Percentiles rank a stretch among this genome's conserved stretches.
Evolutionary conservation across 2,113 vertebrate species (phyloP).

Genomic region (Platanista minor): DNA sequence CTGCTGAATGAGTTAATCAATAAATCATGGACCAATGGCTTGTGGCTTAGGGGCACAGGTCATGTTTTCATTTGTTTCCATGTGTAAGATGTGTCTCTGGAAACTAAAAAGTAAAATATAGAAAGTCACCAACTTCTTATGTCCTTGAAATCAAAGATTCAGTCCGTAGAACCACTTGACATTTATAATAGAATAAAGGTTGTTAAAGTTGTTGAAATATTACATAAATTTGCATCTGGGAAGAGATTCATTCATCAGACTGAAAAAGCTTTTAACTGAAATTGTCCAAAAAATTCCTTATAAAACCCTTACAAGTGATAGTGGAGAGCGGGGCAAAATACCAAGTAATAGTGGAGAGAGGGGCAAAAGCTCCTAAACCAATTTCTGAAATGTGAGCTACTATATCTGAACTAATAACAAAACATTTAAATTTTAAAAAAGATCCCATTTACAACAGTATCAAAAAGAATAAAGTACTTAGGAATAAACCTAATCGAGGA

Average conservation of each 20-base stretch:
- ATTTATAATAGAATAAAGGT: neutral
- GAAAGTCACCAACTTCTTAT: neutral
- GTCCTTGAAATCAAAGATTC: neutral
- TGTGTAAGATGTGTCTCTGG: neutral
- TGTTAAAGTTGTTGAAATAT: neutral
- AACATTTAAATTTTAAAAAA: neutral
- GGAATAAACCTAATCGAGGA: neutral
- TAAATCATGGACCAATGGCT: neutral
- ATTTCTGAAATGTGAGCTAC: neutral
- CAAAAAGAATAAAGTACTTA: neutral
- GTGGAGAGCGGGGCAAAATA: neutral
- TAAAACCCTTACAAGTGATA: neutral
- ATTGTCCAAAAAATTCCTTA: neutral
- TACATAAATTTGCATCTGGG: neutral
- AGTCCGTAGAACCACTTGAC: neutral
- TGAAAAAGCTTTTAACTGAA: neutral
- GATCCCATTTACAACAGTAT: neutral
- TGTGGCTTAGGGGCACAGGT: neutral
- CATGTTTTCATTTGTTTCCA: neutral
- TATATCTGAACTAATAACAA: neutral
- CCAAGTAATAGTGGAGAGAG: neutral
- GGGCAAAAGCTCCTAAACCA: neutral
- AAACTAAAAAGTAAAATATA: neutral
- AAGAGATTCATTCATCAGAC: neutral
- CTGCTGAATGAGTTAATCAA: neutral